Conservation (phyloP, 2,888 invertebrate genomes). For the Tachina fera region DNA sequence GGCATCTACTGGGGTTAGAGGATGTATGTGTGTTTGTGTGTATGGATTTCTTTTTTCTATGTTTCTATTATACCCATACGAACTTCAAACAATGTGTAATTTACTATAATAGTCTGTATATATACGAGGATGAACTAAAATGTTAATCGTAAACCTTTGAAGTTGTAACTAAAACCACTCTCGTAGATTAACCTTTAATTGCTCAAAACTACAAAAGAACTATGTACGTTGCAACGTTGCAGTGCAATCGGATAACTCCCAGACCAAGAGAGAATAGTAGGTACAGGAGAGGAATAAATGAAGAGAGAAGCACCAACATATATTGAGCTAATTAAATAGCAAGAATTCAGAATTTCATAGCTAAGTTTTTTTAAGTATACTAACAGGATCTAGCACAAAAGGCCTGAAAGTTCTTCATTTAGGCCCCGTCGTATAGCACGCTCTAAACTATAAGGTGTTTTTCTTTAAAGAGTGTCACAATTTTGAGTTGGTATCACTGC, state of each 20-base stretch:
- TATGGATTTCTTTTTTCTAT: neutral
- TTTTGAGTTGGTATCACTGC: no score
- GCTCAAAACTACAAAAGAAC: no score
- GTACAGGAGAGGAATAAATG: no score
- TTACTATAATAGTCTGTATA: constrained; percentile 3
- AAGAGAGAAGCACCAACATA: no score
- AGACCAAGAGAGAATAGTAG: no score
- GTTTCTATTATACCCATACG: constrained; percentile 10
- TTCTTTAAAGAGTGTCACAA: no score
- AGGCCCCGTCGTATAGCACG: neutral
- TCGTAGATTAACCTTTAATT: neutral
- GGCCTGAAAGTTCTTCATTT: neutral
- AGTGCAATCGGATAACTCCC: no score
- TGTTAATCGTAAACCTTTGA: neutral
- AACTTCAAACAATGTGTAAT: constrained; percentile 19
- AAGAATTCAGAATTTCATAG: no score
- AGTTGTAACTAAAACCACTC: neutral
- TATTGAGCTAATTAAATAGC: no score
- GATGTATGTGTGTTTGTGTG: neutral
- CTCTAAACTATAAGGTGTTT: no score
- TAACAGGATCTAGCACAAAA: neutral
- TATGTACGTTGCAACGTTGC: no score
- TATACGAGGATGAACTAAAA: constrained; percentile 7
- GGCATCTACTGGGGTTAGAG: neutral
- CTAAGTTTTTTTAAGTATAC: neutral